Evolutionary conservation across 2,888 invertebrate genomes (phyloP), one percentile per base, ranked within the genome.

Genomic region (Pterobdella sp.): DNA sequence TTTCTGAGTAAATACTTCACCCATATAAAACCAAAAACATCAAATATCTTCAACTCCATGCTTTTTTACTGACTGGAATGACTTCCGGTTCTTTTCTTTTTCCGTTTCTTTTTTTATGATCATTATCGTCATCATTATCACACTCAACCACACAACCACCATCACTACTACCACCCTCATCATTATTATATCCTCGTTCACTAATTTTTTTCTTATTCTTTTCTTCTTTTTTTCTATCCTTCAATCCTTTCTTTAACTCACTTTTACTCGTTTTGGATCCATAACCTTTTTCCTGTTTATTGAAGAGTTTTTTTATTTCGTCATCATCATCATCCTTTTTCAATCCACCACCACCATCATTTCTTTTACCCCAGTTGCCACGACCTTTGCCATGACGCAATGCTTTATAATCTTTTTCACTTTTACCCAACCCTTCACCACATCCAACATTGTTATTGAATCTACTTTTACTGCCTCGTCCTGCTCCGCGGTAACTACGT

Each of bases 241-340:
- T 63, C n/a, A 10, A 63, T 14, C 10, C 42, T 42, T 42, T 42
- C n/a, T 42, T 42, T 42, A 42, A 42, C 42, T 14, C 7, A 42
- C 42, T n/a, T 63, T 63, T 31, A 14, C 7, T 63, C 26, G 31
- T 63, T 63, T 31, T 63, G n/a, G 63, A n/a, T 7, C 10, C 31
- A 49, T 49, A 14, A 49, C 22, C 52, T 49, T 14, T n/a, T 63
- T n/a, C 22, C 1, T 7, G 35, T 31, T n/a, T 14, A 26, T 26
- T 31, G 7, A n/a, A 63, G n/a, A 10, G 32, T 34, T 18, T 1
- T 32, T 3, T 67, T 32, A 1, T n/a, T 35, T 36, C 1, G 14
- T 35, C 1, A 34, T n/a, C 68, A 68, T 36, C 68, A 0, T 37
- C 42, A 68, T 26, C 68, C 34, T n/a, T 29, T 36, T n/a, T 42